These are phyloP conservation scores for Vicugna pacos DNA, from an alignment of 2,113 vertebrate genomes.

Conservation along the genomic window DNA sequence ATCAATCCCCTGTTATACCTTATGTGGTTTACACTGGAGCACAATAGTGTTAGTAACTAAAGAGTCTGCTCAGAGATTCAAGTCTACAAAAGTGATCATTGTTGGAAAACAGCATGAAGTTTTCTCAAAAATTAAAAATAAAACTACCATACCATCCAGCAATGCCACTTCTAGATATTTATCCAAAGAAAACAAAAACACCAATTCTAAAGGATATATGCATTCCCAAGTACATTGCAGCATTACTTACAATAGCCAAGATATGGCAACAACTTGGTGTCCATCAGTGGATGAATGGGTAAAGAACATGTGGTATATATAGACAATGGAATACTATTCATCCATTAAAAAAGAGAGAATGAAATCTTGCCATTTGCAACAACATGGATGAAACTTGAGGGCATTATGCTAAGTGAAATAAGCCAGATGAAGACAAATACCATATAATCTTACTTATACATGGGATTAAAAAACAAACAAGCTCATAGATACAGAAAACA, in stretches of 20 bases:
- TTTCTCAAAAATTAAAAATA: background rate
- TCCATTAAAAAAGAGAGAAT: background rate
- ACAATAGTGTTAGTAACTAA: background rate
- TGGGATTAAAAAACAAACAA: background rate
- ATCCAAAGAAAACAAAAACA: background rate
- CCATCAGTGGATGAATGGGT: background rate
- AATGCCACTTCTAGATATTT: background rate
- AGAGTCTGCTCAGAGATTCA: background rate
- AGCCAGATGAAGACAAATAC: background rate
- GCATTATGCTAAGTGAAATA: background rate
- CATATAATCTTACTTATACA: background rate
- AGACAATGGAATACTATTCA: background rate
- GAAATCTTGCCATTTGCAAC: background rate
- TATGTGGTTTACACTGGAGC: background rate
- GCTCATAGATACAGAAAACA: background rate
- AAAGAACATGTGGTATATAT: background rate
- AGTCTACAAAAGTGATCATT: conserved; percentile 1
- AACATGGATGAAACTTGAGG: background rate
- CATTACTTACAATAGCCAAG: background rate
- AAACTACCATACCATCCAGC: background rate
- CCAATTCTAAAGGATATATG: background rate
- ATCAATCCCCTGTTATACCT: background rate
- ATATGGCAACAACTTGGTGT: background rate
- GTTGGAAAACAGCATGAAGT: background rate
- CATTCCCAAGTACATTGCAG: background rate